A percentile compares a stretch with the other conserved stretches of the same genome.
phyloP scores from a whole-genome alignment of 2,888 invertebrate species.

The Acanthosepion pharaonis region DNA sequence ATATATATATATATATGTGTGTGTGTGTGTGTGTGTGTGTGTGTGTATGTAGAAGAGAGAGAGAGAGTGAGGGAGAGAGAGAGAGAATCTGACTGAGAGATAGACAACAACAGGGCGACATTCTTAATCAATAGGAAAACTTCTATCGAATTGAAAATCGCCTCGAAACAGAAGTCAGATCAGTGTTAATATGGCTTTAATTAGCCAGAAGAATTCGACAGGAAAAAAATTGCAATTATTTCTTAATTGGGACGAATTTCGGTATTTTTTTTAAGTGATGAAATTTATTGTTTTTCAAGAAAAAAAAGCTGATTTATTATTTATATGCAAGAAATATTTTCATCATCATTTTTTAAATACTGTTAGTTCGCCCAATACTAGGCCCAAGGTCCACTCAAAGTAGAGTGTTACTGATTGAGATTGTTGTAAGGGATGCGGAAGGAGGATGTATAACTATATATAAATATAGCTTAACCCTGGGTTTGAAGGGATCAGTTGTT shows the following conservation, averaged over 20 bases:
- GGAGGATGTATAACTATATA: too few relatives aligned
- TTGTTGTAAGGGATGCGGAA: too few relatives aligned
- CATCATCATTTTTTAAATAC: too few relatives aligned
- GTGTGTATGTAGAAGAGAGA: too few relatives aligned
- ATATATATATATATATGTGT: too few relatives aligned
- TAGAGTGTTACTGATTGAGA: too few relatives aligned
- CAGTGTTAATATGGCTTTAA: background rate
- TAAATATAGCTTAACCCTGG: too few relatives aligned
- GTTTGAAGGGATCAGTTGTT: too few relatives aligned
- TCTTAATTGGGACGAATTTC: background rate
- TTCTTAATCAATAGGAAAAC: background rate
- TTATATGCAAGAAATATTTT: too few relatives aligned
- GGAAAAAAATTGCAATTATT: background rate
- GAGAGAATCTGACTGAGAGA: background rate
- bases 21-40: fast-evolving
- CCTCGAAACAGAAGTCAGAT: background rate
- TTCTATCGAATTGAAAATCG: background rate
- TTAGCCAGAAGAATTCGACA: background rate
- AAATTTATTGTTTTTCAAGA: background rate
- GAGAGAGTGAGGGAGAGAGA: too few relatives aligned
- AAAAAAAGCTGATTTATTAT: background rate
- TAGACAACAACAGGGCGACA: background rate
- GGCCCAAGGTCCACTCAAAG: too few relatives aligned
- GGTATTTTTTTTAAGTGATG: background rate
- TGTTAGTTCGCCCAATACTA: too few relatives aligned